Conservation (phyloP, 2,888 invertebrate genomes). For the Mongoloraphidia duomilia region DNA sequence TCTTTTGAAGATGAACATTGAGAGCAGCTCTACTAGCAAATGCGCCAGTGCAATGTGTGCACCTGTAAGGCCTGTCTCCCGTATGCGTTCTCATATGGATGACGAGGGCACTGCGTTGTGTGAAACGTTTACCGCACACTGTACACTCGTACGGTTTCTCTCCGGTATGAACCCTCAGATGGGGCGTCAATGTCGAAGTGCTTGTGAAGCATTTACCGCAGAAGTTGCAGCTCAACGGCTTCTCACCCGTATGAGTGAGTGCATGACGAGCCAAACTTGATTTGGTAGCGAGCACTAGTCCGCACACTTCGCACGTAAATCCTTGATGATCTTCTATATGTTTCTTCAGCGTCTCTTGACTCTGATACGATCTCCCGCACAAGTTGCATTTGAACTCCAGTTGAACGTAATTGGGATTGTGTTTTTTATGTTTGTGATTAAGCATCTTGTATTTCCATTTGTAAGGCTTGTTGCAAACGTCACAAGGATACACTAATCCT, state of each 20-base stretch:
- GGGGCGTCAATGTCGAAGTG: not conserved
- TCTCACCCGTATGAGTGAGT: not conserved
- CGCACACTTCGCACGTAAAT: slow-evolving; percentile 12
- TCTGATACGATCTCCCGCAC: slow-evolving; percentile 28
- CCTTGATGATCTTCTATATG: slow-evolving; percentile 3
- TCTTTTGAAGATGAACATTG: too few species aligned
- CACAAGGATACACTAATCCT: slow-evolving; percentile 21
- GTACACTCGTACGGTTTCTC: slow-evolving; percentile 10
- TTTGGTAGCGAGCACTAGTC: too few species aligned
- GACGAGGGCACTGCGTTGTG: slow-evolving; percentile 12
- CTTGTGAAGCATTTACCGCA: slow-evolving; percentile 15
- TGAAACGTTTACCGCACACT: too few species aligned
- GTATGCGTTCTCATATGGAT: slow-evolving; percentile 20
- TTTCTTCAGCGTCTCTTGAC: not conserved
- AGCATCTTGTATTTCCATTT: slow-evolving; percentile 25
- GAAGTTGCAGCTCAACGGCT: slow-evolving; percentile 10
- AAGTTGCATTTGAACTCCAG: slow-evolving; percentile 24
- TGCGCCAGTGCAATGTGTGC: slow-evolving; percentile 5
- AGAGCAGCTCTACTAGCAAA: too few species aligned
- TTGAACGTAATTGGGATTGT: too few species aligned
- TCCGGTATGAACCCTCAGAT: slow-evolving; percentile 12
- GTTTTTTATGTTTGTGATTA: slow-evolving; percentile 19
- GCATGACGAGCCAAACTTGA: too few species aligned
- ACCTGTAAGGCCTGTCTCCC: slow-evolving; percentile 19
- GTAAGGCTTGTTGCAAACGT: slow-evolving; percentile 32